Base-by-base conservation (phyloP, 2,113 vertebrate genomes). In the Eudyptes chrysolophus region DNA sequence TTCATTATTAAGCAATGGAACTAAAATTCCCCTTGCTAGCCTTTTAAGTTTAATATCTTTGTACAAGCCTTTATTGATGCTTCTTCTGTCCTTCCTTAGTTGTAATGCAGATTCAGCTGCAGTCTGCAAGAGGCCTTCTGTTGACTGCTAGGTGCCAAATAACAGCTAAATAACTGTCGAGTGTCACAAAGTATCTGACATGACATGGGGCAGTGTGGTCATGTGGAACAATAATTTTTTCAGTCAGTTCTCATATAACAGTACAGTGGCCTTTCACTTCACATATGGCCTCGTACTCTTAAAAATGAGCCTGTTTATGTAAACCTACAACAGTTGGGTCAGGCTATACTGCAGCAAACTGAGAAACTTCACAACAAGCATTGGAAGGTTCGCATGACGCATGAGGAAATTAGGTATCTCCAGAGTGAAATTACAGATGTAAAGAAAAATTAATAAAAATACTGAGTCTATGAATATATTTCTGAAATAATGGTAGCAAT, bases 401-500 rank as follows among this genome's bases (percentile, higher is more conserved):
- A 60, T 64, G 40, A 80, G 30, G 42, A 95, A 77, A 10, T 32
- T 79, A 42, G 10, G 11, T 11, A 61, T 51, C 60, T 58, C 69
- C 55, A 49, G 40, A 76, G 24, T 62, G 54, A 94, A 89, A 81
- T 54, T 72, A 38, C 21, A 58, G 19, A 70, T n/a, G 6, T 77
- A 82, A 66, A 82, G 27, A 80, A 48, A 11, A 70, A 49, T 62
- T 70, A 84, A 81, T 57, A 78, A 81, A 74, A 84, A 72, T 68
- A 61, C 6, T 7, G 12, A 71, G 4, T 34, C 18, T 29, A 22
- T 30, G 65, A 61, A 36, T 49, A 30, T 30, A 71, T 65, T 82
- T 85, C 27, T 66, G n/a, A 92, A 89, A 74, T 66, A 87, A 46
- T 36, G 44, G 40, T 30, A 91, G 30, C 46, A 95, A 84, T 89